Conservation (phyloP, 1,140 invertebrate species). For the Battus philenor region DNA sequence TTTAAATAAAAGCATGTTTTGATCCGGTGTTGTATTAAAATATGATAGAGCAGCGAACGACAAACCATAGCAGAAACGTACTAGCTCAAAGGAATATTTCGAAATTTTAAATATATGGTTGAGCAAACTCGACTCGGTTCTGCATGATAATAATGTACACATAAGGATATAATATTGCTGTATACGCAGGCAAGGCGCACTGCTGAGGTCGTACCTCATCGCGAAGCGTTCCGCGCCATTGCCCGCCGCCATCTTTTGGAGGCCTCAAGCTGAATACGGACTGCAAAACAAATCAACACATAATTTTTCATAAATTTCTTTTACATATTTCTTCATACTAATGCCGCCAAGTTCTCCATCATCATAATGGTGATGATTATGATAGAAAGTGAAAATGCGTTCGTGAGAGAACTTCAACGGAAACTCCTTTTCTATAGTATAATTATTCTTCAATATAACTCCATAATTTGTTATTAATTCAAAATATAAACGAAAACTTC, state of each 20-base stretch:
- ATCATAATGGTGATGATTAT: too few species aligned
- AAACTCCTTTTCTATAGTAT: too few species aligned
- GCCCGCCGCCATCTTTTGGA: constrained; percentile 48
- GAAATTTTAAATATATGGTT: background rate
- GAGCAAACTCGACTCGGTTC: background rate
- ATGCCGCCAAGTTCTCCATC: too few species aligned
- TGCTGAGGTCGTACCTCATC: constrained; percentile 36
- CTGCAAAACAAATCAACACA: constrained; percentile 24
- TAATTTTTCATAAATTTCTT: background rate
- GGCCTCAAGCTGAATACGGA: constrained; percentile 25
- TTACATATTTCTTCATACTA: background rate
- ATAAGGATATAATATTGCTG: constrained; percentile 19
- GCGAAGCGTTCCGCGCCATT: constrained; percentile 52
- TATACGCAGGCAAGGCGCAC: constrained; percentile 21
- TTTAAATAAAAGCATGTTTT: too few species aligned
- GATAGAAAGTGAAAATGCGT: too few species aligned
- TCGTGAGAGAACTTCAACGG: background rate
- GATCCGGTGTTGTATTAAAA: too few species aligned
- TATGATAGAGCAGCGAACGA: too few species aligned
- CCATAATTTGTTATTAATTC: too few species aligned
- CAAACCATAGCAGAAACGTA: too few species aligned
- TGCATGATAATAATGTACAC: background rate
- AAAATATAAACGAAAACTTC: too few species aligned
- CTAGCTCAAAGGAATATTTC: too few species aligned
- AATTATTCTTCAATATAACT: too few species aligned